These are phyloP conservation scores for Parapsyche elsis DNA, from an alignment of 1,140 invertebrate species.

Conservation along the genomic window DNA sequence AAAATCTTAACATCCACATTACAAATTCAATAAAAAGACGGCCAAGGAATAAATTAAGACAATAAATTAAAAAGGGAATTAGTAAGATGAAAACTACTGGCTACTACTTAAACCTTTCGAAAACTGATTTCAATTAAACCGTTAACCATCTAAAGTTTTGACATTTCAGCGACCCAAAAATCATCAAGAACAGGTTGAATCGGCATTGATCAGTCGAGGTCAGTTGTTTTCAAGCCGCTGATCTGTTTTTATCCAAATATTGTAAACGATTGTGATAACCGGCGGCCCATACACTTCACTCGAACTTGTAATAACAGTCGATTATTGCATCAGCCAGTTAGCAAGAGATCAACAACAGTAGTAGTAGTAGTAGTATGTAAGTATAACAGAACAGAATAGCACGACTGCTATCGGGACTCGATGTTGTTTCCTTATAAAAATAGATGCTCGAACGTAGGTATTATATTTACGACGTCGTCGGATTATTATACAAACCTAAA, in stretches of 20 bases:
- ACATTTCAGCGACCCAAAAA: neutral
- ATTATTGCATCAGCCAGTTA: neutral
- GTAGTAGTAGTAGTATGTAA: too few species aligned
- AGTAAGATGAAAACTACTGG: too few species aligned
- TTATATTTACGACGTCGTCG: neutral
- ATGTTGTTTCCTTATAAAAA: conserved; percentile 12
- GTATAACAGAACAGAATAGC: too few species aligned
- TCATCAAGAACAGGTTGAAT: neutral
- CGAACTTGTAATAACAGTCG: neutral
- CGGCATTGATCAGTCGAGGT: neutral
- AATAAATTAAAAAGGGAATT: neutral
- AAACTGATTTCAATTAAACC: neutral
- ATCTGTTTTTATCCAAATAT: neutral
- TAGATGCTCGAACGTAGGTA: neutral
- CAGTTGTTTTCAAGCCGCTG: neutral
- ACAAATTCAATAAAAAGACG: neutral
- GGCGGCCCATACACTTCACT: neutral
- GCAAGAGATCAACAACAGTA: too few species aligned
- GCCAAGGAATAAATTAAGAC: too few species aligned
- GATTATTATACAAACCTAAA: too few species aligned
- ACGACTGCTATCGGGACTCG: neutral
- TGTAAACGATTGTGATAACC: too few species aligned
- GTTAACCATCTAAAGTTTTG: neutral
- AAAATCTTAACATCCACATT: neutral
- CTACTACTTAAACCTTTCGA: too few species aligned